Conservation (phyloP, 1,140 invertebrate species). For the Cardiocondyla obscurior region DNA sequence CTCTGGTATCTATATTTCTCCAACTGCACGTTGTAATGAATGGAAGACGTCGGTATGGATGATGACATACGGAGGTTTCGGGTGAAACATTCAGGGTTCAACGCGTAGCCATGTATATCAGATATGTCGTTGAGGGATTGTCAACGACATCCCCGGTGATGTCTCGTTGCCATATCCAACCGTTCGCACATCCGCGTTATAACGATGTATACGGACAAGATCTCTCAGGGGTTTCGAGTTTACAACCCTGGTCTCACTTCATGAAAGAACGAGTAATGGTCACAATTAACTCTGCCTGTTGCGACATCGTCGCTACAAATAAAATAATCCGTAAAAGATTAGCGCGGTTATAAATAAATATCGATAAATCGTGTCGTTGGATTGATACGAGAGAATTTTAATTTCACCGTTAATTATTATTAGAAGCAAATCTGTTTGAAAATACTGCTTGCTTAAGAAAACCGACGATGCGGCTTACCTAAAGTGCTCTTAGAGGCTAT, state of each 20-base stretch:
- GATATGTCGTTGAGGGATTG: slow-evolving; percentile 61
- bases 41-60: slow-evolving; percentile 64
- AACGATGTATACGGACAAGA: slow-evolving; percentile 2
- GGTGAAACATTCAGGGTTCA: slow-evolving; percentile 61
- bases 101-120: slow-evolving; percentile 30
- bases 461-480: slow-evolving; percentile 11
- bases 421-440: background rate
- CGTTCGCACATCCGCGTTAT: slow-evolving; percentile 33
- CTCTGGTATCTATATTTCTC: slow-evolving; percentile 26
- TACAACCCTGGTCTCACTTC: slow-evolving; percentile 1
- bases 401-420: background rate
- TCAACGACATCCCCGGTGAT: slow-evolving; percentile 59
- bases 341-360: background rate
- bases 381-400: background rate
- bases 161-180: slow-evolving; percentile 38
- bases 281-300: background rate
- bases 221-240: slow-evolving; percentile 22
- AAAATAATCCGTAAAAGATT: background rate
- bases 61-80: slow-evolving; percentile 63
- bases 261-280: slow-evolving; percentile 33
- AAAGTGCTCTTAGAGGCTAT: slow-evolving; percentile 39
- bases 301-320: background rate
- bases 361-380: background rate
- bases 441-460: slow-evolving; percentile 11
- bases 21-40: slow-evolving; percentile 59